phyloP scores from a whole-genome alignment of 2,113 vertebrate genomes.

The Hymenochirus boettgeri region DNA sequence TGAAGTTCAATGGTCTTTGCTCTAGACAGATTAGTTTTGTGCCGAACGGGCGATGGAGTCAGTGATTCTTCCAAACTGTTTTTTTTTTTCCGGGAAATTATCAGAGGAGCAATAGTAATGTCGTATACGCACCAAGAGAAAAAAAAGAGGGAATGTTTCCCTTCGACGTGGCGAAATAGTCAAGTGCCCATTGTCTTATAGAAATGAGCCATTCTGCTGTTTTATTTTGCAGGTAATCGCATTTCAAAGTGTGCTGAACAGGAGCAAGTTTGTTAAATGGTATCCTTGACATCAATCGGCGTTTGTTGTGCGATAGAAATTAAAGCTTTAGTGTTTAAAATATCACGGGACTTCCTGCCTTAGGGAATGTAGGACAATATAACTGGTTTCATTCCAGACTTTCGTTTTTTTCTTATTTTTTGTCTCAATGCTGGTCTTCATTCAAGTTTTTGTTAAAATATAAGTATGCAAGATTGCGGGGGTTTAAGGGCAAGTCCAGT shows the following conservation, averaged over 20 bases:
- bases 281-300: slow-evolving; percentile 4
- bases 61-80: slow-evolving; percentile 36
- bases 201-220: slow-evolving; percentile 24
- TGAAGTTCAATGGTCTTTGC: slow-evolving; percentile 15
- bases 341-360: not conserved
- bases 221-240: slow-evolving; percentile 10
- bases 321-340: slow-evolving; percentile 11
- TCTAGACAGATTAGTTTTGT: slow-evolving; percentile 3
- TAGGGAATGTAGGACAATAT: no score
- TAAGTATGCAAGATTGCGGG: no score
- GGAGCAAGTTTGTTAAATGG: not conserved
- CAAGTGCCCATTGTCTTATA: slow-evolving; percentile 34
- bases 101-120: slow-evolving; percentile 5
- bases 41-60: slow-evolving; percentile 20
- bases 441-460: no score
- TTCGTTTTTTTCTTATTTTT: no score
- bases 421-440: no score
- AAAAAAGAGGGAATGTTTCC: slow-evolving; percentile 17
- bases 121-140: not conserved
- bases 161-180: slow-evolving; percentile 24
- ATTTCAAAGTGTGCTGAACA: slow-evolving; percentile 26
- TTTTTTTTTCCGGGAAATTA: slow-evolving; percentile 22
- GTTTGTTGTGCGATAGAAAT: not conserved
- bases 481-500: no score
- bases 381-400: no score